Conservation (phyloP, 1,140 invertebrate species). For the Stenopsyche tienmushanensis region DNA sequence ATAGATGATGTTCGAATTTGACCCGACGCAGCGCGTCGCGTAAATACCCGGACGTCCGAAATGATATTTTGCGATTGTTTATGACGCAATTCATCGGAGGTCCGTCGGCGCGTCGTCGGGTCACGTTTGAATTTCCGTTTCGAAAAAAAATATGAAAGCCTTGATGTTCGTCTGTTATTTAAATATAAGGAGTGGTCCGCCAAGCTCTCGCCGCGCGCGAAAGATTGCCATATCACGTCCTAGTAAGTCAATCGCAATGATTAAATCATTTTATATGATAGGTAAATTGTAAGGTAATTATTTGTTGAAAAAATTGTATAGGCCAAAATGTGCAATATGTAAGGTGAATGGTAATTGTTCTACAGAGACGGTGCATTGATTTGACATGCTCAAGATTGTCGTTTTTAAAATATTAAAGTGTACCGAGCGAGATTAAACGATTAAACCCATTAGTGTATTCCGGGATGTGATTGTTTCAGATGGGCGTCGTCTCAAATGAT, state of each 20-base stretch:
- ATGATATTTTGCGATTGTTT: too few species aligned
- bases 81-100: too few species aligned
- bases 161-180: conserved; percentile 16
- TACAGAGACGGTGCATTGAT: conserved; percentile 1
- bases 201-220: neutral
- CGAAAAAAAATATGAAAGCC: conserved; percentile 14
- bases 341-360: conserved; percentile 1
- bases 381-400: conserved; percentile 2
- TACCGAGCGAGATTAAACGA: neutral
- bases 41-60: too few species aligned
- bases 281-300: conserved; percentile 1
- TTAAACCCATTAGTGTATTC: too few species aligned
- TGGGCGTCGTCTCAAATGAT: too few species aligned
- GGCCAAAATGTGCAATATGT: conserved; percentile 28
- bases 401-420: too few species aligned
- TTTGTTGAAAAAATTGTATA: conserved; percentile 14
- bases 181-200: conserved; percentile 6
- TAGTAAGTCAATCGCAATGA: conserved; percentile 6
- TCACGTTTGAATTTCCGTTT: too few species aligned
- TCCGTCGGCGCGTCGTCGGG: too few species aligned
- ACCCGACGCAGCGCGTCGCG: conserved; percentile 1
- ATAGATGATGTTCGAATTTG: conserved; percentile 16
- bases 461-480: too few species aligned
- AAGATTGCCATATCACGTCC: conserved; percentile 5
- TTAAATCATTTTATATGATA: conserved; percentile 19